Evolutionary conservation across 2,113 vertebrate species (phyloP), one percentile per base, ranked within the genome.

Genomic region (Phrynosoma platyrhinos): DNA sequence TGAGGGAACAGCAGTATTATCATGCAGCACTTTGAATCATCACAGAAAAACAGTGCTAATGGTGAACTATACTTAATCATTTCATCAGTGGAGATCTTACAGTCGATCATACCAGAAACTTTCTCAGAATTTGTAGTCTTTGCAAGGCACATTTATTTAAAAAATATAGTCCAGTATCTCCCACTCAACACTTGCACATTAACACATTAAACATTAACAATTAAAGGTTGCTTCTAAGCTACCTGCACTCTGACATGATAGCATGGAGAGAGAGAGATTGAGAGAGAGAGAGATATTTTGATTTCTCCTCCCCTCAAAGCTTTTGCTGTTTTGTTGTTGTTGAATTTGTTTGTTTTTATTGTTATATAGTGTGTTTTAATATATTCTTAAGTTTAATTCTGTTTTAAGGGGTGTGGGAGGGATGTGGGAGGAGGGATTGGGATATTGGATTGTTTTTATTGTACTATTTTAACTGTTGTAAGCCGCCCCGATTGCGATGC

Each of bases 1-100:
- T 92, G 89, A 81, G 80, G 83, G 89, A 88, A 92, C 58, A 16
- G 66, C 91, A 84, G 71, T 88, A 87, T 84, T 93, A 93, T 88
- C 92, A 91, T 92, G 87, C 71, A 91, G 92, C 87, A 86, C 91
- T 92, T 95, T 86, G 75, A 83, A 94, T 91, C 90, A 91, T 93
- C 85, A 91, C 92, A 82, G 86, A 92, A 91, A 93, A 92, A 89
- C 91, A 88, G 80, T 91, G 82, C 12, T 87, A 93, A 90, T 91
- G 93, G 86, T 91, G 83, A 90, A 79, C 86, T 94, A n/a, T 85
- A 95, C 93, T 95, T 91, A 90, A 89, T 83, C 91, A 80, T 88
- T 90, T 87, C 94, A 88, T 40, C 32, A 40, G 64, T 81, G 10
- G 7, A 87, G 58, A 78, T 55, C 77, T 89, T 92, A 88, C 92